Evolutionary conservation across 1,140 invertebrate species (phyloP).

Genomic region (Gerris buenoi): DNA sequence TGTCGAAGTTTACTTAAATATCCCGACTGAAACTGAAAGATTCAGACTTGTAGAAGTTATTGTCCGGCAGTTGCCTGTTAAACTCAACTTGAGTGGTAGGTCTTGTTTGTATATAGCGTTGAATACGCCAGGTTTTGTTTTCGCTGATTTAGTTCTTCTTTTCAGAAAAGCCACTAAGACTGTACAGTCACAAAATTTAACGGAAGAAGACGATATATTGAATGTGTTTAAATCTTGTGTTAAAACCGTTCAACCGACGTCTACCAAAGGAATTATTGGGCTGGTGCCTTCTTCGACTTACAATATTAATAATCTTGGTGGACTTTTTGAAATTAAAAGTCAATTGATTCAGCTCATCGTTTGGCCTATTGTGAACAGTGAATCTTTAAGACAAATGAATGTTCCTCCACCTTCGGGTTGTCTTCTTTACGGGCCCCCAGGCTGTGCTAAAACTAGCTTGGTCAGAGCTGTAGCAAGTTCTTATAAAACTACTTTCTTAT

Average conservation of each 20-base stretch:
- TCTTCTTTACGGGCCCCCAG: constrained; percentile 58
- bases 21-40: constrained; percentile 47
- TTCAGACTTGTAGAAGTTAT: constrained; percentile 31
- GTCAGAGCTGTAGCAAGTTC: constrained; percentile 47
- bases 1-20: constrained; percentile 48
- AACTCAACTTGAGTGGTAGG: constrained; percentile 12
- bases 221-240: constrained; percentile 46
- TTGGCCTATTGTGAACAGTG: constrained; percentile 5
- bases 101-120: constrained; percentile 25
- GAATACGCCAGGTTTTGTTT: constrained; percentile 35
- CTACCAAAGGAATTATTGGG: constrained; percentile 35
- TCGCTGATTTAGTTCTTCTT: constrained; percentile 33
- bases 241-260: constrained; percentile 39
- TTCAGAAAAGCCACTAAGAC: constrained; percentile 28
- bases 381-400: constrained; percentile 3
- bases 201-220: constrained; percentile 28
- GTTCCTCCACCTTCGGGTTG: constrained; percentile 36
- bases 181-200: constrained; percentile 19
- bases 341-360: not conserved
- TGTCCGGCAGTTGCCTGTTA: too few relatives aligned
- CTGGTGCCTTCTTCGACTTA: not conserved
- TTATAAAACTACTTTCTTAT: constrained; percentile 42
- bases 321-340: not conserved
- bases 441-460: constrained; percentile 58
- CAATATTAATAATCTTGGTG: constrained; percentile 4